Base-by-base conservation (phyloP, 2,888 invertebrate genomes). In the Melieria crassipennis region DNA sequence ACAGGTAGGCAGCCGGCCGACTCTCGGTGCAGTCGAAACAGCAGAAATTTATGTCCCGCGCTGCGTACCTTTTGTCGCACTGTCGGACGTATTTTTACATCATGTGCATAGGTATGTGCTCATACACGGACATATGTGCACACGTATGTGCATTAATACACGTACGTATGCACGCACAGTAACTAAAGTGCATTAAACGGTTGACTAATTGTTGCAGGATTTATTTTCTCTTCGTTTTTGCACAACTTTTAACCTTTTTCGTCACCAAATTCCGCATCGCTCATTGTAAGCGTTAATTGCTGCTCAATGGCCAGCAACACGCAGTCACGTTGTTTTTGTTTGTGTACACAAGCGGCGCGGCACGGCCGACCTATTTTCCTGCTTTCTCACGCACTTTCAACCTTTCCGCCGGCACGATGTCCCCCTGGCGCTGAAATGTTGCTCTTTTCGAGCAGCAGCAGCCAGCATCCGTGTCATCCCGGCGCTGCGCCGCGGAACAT, bases 311-410 rank as follows among this genome's bases (percentile, higher is more conserved):
- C 2, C 30, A 30, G 30, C 30, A 30, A 30, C 30, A 30, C 30
- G 30, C 2, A 30, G 30, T 30, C 30, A 30, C 30, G 30, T 30
- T 30, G 30, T 30, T 30, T 30, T 30, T 30, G 30, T 30, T 30
- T 30, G 30, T 30, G 30, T 30, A 30, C 30, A 30, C 30, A 30
- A 30, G 30, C 30, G 30, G 30, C 30, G 30, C 30, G 30, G 30
- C 30, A 3, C 30, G 30, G 2, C 30, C 30, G 30, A 30, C 30
- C 30, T 30, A 30, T 30, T 30, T 30, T 30, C 77, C 76, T 63
- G 75, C 77, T 79, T 83, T 83, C 82, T 79, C 82, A 82, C 83
- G 82, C 82, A 82, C 83, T 81, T 78, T 79, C 16, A 77, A 79
- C 79, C 83, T 79, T 78, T 65, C 74, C 50, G 48, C 10, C 30